Percentiles rank a stretch among this genome's conserved stretches.
Conservation (phyloP, 2,113 vertebrate species). For the Gnathonemus echidnorhynchus region DNA sequence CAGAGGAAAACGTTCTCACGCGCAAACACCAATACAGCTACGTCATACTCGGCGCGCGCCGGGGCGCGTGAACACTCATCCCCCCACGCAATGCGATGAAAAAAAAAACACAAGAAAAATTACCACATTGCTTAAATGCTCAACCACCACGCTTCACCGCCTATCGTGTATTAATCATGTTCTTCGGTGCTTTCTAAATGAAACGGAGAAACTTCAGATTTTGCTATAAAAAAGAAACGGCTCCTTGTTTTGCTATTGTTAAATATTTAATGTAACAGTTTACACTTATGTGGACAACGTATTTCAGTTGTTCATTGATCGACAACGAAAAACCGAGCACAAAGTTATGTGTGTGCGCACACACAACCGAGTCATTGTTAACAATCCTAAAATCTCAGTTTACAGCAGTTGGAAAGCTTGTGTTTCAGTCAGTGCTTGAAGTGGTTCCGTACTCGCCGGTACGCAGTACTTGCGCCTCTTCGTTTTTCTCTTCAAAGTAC, state of each 20-base stretch:
- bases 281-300: slow-evolving; percentile 57
- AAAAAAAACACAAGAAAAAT: not conserved
- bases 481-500: not conserved
- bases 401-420: slow-evolving; percentile 62
- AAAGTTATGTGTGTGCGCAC: not conserved
- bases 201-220: not conserved
- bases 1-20: not conserved
- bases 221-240: not conserved
- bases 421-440: slow-evolving; percentile 23
- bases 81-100: not conserved
- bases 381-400: slow-evolving; percentile 32
- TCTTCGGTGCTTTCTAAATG: not conserved
- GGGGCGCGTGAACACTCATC: not conserved
- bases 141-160: not conserved
- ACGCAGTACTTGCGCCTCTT: not conserved
- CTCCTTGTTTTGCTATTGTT: slow-evolving; percentile 57
- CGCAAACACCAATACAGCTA: slow-evolving; percentile 1
- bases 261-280: slow-evolving; percentile 60
- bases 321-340: slow-evolving; percentile 54
- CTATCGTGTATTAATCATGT: not conserved
- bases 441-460: not conserved
- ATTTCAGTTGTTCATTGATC: slow-evolving; percentile 51
- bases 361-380: slow-evolving; percentile 15
- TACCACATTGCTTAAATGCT: not conserved
- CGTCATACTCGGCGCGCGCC: slow-evolving; percentile 21